Conservation (phyloP, 2,888 invertebrate genomes). For the Polyommatus icarus region DNA sequence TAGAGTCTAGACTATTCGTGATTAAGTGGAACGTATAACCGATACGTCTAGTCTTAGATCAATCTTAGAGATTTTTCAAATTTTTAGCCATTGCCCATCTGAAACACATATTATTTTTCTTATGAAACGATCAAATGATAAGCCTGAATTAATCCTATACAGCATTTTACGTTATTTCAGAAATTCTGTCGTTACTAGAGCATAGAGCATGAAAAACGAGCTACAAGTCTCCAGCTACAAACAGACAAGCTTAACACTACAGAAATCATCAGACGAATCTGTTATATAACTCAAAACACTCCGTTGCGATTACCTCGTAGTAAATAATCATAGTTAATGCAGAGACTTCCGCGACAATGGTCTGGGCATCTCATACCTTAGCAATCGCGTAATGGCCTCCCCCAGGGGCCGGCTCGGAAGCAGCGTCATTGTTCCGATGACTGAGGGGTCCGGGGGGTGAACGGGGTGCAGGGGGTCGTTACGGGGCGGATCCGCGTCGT, state of each 20-base stretch:
- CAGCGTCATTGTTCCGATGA: conserved; percentile 51
- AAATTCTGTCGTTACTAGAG: background rate
- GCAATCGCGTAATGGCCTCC: conserved; percentile 22
- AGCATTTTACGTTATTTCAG: background rate
- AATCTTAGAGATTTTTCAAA: too few species aligned
- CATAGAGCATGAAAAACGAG: too few species aligned
- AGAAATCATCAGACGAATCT: background rate
- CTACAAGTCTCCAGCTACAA: background rate
- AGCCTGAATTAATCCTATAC: too few species aligned
- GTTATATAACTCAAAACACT: background rate
- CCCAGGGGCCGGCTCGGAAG: conserved; percentile 11
- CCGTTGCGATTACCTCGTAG: background rate
- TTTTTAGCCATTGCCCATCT: too few species aligned
- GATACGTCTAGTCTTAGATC: too few species aligned
- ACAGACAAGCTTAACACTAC: background rate
- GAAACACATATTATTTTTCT: too few species aligned
- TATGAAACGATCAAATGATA: too few species aligned
- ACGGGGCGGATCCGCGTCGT: conserved; percentile 70
- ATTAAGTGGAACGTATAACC: too few species aligned
- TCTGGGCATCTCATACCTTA: conserved; percentile 12
- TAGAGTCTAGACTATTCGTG: too few species aligned
- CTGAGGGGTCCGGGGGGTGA: background rate
- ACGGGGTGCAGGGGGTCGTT: conserved; percentile 54
- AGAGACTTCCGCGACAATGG: background rate
- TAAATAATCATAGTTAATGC: conserved; percentile 13